These are phyloP conservation scores for Eupithecia insigniata DNA, from an alignment of 2,888 invertebrate genomes.

Conservation along the genomic window DNA sequence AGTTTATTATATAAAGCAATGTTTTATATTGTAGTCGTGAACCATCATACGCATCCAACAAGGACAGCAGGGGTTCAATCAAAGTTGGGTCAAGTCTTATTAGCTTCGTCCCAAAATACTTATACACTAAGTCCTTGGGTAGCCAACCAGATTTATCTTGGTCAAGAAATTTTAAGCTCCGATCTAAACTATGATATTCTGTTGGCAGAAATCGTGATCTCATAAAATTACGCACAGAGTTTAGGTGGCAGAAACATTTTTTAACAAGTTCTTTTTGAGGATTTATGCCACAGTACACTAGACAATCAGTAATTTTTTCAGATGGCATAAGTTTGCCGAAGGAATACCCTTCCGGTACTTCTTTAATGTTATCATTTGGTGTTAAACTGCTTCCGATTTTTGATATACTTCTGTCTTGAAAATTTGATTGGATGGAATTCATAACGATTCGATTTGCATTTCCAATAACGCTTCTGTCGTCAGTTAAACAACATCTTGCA, in stretches of 20 bases:
- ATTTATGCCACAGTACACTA: constrained; percentile 51
- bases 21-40: constrained; percentile 65
- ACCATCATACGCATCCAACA: constrained; percentile 64
- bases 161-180: constrained; percentile 55
- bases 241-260: constrained; percentile 66
- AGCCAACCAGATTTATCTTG: constrained; percentile 66
- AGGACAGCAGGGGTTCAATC: constrained; percentile 66
- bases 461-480: constrained; percentile 52
- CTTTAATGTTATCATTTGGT: constrained; percentile 70
- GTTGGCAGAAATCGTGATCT: constrained; percentile 45
- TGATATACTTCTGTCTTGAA: constrained; percentile 47
- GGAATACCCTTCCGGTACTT: constrained; percentile 65
- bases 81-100: constrained; percentile 61
- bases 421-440: constrained; percentile 55
- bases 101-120: constrained; percentile 59
- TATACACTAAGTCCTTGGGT: constrained; percentile 63
- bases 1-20: constrained; percentile 68
- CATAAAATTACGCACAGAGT: constrained; percentile 55
- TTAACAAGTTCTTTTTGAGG: constrained; percentile 59
- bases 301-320: constrained; percentile 63
- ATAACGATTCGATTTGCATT: not conserved
- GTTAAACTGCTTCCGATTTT: constrained; percentile 58
- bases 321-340: constrained; percentile 68
- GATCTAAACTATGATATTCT: constrained; percentile 50
- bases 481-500: constrained; percentile 74